Conservation (phyloP, 1,140 invertebrate genomes). For the Drepana arcuata region DNA sequence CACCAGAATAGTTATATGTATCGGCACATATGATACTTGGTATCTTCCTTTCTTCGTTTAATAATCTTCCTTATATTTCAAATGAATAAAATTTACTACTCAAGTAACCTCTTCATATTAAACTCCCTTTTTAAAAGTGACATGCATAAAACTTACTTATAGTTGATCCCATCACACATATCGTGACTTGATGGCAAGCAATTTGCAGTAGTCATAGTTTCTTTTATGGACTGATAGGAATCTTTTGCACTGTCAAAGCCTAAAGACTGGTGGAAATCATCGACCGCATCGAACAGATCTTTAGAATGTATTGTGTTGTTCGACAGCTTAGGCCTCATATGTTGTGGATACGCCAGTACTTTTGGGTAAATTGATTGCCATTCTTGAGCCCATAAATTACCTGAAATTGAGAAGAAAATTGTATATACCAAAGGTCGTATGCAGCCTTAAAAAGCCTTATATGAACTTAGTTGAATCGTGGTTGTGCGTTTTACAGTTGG, state of each 20-base stretch:
- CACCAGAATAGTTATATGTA: no score
- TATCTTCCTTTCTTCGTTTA: no score
- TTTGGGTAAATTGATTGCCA: conserved; percentile 83
- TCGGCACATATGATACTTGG: no score
- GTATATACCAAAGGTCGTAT: no score
- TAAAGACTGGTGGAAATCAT: conserved; percentile 49
- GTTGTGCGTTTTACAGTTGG: no score
- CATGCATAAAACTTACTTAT: conserved; percentile 31
- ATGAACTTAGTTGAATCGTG: no score
- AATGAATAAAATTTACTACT: not conserved
- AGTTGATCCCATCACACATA: conserved; percentile 61
- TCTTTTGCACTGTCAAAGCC: conserved; percentile 51
- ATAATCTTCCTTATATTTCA: no score
- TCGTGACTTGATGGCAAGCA: conserved; percentile 61
- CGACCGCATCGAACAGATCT: conserved; percentile 44
- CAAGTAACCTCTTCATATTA: not conserved
- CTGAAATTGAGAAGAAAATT: conserved; percentile 58
- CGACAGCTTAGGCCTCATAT: conserved; percentile 22
- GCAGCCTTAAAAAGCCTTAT: no score
- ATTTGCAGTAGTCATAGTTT: conserved; percentile 34
- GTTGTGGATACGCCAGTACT: conserved; percentile 77
- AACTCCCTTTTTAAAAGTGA: not conserved
- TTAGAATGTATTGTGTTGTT: conserved; percentile 30
- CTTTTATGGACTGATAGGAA: conserved; percentile 43
- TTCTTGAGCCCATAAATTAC: conserved; percentile 90